Percentiles rank a stretch among this genome's conserved stretches.
phyloP scores from a whole-genome alignment of 2,888 invertebrate species.

The Acanthococcus lagerstroemiae region DNA sequence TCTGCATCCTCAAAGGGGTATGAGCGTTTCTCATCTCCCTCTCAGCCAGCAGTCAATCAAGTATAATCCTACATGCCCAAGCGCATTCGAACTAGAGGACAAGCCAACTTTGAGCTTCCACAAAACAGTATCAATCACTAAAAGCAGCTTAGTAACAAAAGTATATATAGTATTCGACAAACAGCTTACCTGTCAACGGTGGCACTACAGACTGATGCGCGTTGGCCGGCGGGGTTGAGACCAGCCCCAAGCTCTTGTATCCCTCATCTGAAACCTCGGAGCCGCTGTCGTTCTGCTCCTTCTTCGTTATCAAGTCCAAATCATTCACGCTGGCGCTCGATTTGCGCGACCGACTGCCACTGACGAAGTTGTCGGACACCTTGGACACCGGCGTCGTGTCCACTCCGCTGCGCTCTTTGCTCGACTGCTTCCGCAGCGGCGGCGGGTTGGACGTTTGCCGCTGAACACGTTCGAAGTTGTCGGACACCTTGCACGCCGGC shows the following conservation, averaged over 20 bases:
- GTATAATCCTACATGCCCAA: too few relatives aligned
- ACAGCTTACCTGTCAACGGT: constrained; percentile 20
- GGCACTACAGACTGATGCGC: constrained; percentile 11
- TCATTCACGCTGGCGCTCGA: constrained; percentile 28
- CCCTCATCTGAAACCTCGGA: constrained; percentile 79
- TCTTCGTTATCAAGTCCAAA: constrained; percentile 14
- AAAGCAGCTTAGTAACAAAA: too few relatives aligned
- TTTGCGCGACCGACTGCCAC: constrained; percentile 34
- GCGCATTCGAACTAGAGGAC: too few relatives aligned
- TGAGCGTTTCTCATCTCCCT: too few relatives aligned
- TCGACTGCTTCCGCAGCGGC: constrained; percentile 31
- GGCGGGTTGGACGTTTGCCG: not conserved
- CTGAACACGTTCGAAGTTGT: constrained; percentile 35
- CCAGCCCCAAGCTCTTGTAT: constrained; percentile 61
- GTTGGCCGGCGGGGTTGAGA: constrained; percentile 48
- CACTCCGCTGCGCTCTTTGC: constrained; percentile 32
- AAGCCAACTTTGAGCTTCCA: too few relatives aligned
- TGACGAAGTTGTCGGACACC: constrained; percentile 39
- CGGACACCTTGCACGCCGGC: constrained; percentile 40
- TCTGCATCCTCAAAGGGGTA: too few relatives aligned
- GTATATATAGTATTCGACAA: not conserved
- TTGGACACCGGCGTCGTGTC: constrained; percentile 38
- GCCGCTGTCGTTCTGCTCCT: constrained; percentile 39
- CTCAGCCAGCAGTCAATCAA: too few relatives aligned
- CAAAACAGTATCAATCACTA: too few relatives aligned